Conservation (phyloP, 2,797 vertebrate species). For the Gymnopithys bicolor region DNA sequence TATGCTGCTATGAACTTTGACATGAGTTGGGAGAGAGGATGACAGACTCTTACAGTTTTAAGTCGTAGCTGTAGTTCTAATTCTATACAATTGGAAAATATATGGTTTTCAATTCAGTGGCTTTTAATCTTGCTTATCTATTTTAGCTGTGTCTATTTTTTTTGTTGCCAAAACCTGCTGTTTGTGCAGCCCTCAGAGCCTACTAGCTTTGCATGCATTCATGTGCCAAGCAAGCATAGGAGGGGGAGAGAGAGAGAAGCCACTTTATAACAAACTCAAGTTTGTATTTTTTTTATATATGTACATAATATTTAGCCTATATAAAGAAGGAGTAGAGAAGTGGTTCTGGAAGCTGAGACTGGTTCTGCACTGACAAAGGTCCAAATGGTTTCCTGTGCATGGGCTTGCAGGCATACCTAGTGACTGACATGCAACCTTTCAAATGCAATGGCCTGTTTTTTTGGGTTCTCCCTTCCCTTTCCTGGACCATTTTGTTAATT, state of each 20-base stretch:
- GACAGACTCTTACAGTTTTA: slow-evolving; percentile 79
- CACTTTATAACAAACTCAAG: slow-evolving; percentile 43
- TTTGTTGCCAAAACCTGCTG: slow-evolving; percentile 81
- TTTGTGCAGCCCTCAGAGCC: slow-evolving; percentile 73
- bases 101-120: slow-evolving; percentile 75
- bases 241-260: slow-evolving; percentile 63
- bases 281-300: slow-evolving; percentile 50
- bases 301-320: slow-evolving; percentile 34
- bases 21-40: slow-evolving; percentile 78
- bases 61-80: slow-evolving; percentile 80
- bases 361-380: slow-evolving; percentile 58
- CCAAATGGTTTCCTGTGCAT: slow-evolving; percentile 59
- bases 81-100: slow-evolving; percentile 72
- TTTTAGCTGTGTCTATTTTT: slow-evolving; percentile 72
- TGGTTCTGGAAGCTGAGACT: slow-evolving; percentile 41
- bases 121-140: slow-evolving; percentile 81
- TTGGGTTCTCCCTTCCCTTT: slow-evolving; percentile 46
- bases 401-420: slow-evolving; percentile 50
- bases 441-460: slow-evolving; percentile 26
- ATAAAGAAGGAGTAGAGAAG: slow-evolving; percentile 10
- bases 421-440: slow-evolving; percentile 50
- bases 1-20: slow-evolving; percentile 89
- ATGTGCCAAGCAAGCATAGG: slow-evolving; percentile 88
- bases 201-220: slow-evolving; percentile 92
- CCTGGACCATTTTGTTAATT: slow-evolving; percentile 79